These are phyloP conservation scores for Ochropleura leucogaster DNA, from an alignment of 2,888 invertebrate genomes.

Conservation along the genomic window DNA sequence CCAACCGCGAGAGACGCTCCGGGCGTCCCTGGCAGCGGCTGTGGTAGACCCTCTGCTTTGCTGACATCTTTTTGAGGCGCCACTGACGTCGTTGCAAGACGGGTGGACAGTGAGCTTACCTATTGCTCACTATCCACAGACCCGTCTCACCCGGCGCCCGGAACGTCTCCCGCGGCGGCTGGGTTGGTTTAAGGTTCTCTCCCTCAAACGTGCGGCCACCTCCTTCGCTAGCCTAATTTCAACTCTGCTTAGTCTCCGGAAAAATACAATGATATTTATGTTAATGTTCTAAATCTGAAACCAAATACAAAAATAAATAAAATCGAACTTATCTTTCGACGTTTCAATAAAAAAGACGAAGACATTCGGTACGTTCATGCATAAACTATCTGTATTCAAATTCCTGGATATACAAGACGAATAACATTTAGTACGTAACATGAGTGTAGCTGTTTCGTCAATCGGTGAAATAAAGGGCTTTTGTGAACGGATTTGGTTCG, in stretches of 20 bases:
- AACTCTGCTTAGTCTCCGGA: not conserved
- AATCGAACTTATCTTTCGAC: not conserved
- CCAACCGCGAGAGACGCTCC: too few relatives aligned
- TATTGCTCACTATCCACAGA: too few relatives aligned
- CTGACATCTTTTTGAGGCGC: too few relatives aligned
- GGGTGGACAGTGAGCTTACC: too few relatives aligned
- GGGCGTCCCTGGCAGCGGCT: too few relatives aligned
- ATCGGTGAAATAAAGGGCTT: conserved; percentile 36
- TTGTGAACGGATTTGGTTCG: not conserved
- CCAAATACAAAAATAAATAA: not conserved
- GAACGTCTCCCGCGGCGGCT: too few relatives aligned
- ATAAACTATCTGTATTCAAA: conserved; percentile 37
- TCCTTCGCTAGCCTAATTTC: too few relatives aligned
- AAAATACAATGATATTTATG: not conserved
- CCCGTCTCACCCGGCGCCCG: too few relatives aligned
- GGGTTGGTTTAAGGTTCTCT: not conserved
- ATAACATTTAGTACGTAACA: conserved; percentile 34
- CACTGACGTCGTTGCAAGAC: too few relatives aligned
- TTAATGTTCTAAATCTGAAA: not conserved
- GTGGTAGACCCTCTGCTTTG: too few relatives aligned
- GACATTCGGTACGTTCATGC: conserved; percentile 4
- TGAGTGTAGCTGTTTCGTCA: conserved; percentile 37
- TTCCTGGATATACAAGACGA: conserved; percentile 27
- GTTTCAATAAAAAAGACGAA: conserved; percentile 22
- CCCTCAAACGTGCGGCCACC: not conserved